Conservation (phyloP, 1,140 invertebrate species). For the Ceratina japonica region DNA sequence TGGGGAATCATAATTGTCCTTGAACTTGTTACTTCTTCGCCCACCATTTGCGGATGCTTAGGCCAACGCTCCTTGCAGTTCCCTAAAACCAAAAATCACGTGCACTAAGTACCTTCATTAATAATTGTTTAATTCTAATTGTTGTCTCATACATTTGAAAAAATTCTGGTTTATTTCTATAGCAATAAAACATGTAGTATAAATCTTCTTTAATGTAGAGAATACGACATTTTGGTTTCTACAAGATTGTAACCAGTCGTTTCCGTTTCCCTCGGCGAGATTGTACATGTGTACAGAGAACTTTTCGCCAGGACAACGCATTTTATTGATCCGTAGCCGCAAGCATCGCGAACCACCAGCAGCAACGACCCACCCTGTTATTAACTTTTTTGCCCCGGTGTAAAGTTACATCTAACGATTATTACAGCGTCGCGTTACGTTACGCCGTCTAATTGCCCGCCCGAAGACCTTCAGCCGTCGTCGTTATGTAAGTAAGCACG, state of each 20-base stretch:
- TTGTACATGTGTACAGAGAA: background rate
- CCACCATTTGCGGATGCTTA: background rate
- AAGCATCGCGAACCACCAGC: background rate
- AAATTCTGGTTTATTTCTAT: background rate
- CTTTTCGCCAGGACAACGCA: background rate
- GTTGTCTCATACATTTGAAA: too few relatives aligned
- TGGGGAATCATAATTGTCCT: constrained; percentile 49
- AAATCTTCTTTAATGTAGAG: constrained; percentile 6
- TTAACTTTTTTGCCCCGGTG: constrained; percentile 29
- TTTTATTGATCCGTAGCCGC: constrained; percentile 41
- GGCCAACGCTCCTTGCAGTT: background rate
- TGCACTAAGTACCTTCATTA: too few relatives aligned
- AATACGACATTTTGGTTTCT: constrained; percentile 14
- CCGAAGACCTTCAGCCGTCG: background rate
- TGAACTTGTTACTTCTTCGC: constrained; percentile 28
- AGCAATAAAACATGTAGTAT: background rate
- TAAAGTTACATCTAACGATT: constrained; percentile 42
- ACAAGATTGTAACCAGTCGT: constrained; percentile 4
- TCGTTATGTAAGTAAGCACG: constrained; percentile 7
- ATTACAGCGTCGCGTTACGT: constrained; percentile 33
- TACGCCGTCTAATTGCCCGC: constrained; percentile 30
- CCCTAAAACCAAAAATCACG: too few relatives aligned
- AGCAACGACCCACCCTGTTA: constrained; percentile 16
- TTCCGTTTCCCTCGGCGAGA: background rate
- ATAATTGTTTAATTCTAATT: too few relatives aligned